Conservation (phyloP, 2,113 vertebrate genomes). For the Gopherus flavomarginatus region DNA sequence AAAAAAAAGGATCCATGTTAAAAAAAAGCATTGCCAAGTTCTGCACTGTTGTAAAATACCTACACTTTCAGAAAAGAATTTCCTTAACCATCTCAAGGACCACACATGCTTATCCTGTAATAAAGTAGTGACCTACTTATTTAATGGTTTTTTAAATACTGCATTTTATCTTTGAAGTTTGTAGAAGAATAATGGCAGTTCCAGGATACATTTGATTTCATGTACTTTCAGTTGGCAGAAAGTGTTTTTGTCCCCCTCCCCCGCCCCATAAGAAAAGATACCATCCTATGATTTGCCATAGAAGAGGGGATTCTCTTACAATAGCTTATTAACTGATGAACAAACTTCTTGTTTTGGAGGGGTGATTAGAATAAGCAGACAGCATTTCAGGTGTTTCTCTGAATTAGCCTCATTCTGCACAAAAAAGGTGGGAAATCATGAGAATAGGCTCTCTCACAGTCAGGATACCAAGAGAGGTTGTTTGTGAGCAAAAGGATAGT, state of each 20-base stretch:
- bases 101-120: constrained; percentile 27
- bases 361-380: constrained; percentile 21
- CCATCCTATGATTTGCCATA: constrained; percentile 59
- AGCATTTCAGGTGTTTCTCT: constrained; percentile 11
- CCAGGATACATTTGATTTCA: not conserved
- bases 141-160: constrained; percentile 16
- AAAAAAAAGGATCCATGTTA: constrained; percentile 2
- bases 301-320: constrained; percentile 1
- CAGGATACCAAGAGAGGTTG: not conserved
- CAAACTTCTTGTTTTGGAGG: not conserved
- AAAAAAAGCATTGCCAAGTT: constrained; percentile 17
- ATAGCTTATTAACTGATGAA: constrained; percentile 40
- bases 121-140: constrained; percentile 44
- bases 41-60: not conserved
- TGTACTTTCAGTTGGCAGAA: not conserved
- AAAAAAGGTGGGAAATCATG: not conserved
- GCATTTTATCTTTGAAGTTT: constrained; percentile 39
- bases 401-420: not conserved
- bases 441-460: fast-evolving
- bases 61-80: constrained; percentile 26
- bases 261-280: not conserved
- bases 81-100: constrained; percentile 48
- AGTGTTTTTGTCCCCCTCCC: not conserved
- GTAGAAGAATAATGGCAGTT: not conserved
- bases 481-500: not conserved